Evolutionary conservation across 2,113 vertebrate genomes (phyloP).

Genomic region (Haemorhous mexicanus): DNA sequence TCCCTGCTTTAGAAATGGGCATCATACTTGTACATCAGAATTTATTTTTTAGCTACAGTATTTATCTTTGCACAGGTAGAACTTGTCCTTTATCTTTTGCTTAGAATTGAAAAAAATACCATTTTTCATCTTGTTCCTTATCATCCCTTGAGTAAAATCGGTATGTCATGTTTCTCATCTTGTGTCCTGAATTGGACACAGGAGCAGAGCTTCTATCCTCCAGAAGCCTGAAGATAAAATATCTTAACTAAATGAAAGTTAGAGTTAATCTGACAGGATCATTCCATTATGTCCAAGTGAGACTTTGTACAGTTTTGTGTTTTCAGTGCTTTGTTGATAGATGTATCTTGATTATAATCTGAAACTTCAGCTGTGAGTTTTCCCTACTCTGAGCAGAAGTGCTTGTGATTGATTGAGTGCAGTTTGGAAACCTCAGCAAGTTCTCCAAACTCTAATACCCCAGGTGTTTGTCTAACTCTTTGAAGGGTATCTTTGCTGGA

Average conservation of each 20-base stretch:
- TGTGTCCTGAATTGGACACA: neutral
- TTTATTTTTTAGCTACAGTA: neutral
- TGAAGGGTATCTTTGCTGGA: neutral
- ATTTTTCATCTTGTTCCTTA: neutral
- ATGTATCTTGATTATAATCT: neutral
- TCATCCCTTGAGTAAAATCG: neutral
- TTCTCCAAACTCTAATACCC: neutral
- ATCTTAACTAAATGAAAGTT: neutral
- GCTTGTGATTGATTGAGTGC: neutral
- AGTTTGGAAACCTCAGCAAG: neutral
- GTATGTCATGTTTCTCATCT: neutral
- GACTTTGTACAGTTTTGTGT: neutral
- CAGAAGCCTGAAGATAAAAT: neutral
- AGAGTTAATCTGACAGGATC: neutral
- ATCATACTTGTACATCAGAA: neutral
- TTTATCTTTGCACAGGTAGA: neutral
- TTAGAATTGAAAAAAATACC: neutral
- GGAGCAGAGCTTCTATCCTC: neutral
- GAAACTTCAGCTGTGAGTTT: neutral
- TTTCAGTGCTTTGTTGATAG: neutral
- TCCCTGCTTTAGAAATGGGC: neutral
- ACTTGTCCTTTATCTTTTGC: neutral
- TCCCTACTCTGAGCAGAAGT: neutral
- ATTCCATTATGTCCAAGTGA: neutral
- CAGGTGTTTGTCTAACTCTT: neutral